These are phyloP conservation scores for Pasiphila rectangulata DNA, from an alignment of 2,888 invertebrate genomes.

Conservation along the genomic window DNA sequence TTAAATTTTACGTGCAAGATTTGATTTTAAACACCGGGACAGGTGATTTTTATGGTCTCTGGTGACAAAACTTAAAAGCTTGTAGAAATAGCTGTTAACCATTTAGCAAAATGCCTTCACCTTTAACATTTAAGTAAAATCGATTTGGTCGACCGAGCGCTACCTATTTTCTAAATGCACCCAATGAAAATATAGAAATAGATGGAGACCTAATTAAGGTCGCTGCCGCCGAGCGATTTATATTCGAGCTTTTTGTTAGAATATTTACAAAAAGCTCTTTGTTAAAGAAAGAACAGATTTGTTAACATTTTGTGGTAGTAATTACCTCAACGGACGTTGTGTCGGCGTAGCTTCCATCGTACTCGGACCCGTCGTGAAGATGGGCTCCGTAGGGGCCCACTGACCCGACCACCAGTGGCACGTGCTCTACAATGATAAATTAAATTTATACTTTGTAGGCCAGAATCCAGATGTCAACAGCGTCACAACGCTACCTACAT, in stretches of 20 bases:
- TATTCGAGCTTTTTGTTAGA: constrained; percentile 14
- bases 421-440: constrained; percentile 49
- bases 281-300: too few relatives aligned
- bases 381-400: constrained; percentile 96
- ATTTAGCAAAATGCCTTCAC: constrained; percentile 39
- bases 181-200: constrained; percentile 43
- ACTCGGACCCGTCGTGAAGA: constrained; percentile 95
- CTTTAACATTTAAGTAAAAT: constrained; percentile 52
- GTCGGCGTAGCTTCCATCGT: constrained; percentile 90
- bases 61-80: too few relatives aligned
- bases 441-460: constrained; percentile 21
- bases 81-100: too few relatives aligned
- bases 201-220: constrained; percentile 41
- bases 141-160: constrained; percentile 39
- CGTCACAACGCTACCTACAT: constrained; percentile 42
- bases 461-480: constrained; percentile 28
- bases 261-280: constrained; percentile 6
- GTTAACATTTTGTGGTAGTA: background rate
- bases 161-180: constrained; percentile 44
- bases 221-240: constrained; percentile 14
- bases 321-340: constrained; percentile 81
- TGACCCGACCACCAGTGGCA: constrained; percentile 89
- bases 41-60: too few relatives aligned
- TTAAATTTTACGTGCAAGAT: too few relatives aligned
- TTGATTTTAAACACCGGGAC: too few relatives aligned